Conservation (phyloP, 2,113 vertebrate genomes). For the Xiphophorus hellerii region DNA sequence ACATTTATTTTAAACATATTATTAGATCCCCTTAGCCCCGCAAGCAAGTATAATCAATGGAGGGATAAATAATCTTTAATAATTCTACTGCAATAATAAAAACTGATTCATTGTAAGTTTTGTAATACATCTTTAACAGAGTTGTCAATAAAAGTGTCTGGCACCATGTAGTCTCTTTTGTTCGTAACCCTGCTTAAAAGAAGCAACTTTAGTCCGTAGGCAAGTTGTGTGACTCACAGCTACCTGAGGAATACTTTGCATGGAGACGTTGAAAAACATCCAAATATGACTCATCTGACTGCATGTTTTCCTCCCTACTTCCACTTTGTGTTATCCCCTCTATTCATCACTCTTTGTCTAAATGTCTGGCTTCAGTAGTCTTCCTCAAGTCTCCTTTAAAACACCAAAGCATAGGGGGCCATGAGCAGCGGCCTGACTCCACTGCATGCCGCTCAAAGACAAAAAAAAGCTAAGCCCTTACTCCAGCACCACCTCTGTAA, state of each 20-base stretch:
- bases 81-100: background rate
- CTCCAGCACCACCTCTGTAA: slow-evolving; percentile 61
- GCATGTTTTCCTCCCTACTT: slow-evolving; percentile 20
- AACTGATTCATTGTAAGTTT: background rate
- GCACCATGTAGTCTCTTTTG: background rate
- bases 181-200: background rate
- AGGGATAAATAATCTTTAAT: background rate
- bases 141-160: background rate
- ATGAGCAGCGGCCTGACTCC: slow-evolving; percentile 48
- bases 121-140: background rate
- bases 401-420: slow-evolving; percentile 66
- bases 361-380: slow-evolving; percentile 25
- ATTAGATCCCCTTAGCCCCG: too few relatives aligned
- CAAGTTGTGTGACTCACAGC: slow-evolving; percentile 44
- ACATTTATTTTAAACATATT: too few relatives aligned
- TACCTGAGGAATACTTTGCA: slow-evolving; percentile 49
- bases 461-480: slow-evolving; percentile 14
- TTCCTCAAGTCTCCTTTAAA: slow-evolving; percentile 74
- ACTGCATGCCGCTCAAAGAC: slow-evolving; percentile 38
- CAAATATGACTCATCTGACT: slow-evolving; percentile 60
- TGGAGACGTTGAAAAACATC: slow-evolving; percentile 40
- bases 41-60: too few relatives aligned
- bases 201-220: slow-evolving; percentile 11
- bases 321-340: slow-evolving; percentile 30
- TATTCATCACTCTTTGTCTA: slow-evolving; percentile 18